A percentile compares a stretch with the other conserved stretches of the same genome.
These are phyloP conservation scores for Danio albolineatus DNA, from an alignment of 2,797 vertebrate species.

Conservation along the genomic window DNA sequence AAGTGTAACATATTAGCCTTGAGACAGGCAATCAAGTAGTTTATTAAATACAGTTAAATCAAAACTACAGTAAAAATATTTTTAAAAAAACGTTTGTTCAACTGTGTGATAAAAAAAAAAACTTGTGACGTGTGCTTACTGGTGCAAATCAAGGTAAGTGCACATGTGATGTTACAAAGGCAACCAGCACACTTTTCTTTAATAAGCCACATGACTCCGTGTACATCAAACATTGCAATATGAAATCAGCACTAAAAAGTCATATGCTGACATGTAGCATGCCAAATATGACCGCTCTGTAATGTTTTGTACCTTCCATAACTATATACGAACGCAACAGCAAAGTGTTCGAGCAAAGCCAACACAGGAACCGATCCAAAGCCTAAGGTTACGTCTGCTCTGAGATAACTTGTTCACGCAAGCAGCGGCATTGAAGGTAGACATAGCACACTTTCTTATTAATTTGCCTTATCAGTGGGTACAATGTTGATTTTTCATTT, in stretches of 20 bases:
- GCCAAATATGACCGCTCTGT: neutral
- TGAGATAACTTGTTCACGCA: conserved; percentile 31
- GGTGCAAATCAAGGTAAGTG: neutral
- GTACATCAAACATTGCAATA: neutral
- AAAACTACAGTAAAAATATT: no score
- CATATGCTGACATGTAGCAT: neutral
- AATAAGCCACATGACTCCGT: neutral
- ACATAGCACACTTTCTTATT: conserved; percentile 85
- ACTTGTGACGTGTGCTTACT: neutral
- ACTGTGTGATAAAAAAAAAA: neutral
- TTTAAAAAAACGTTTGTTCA: neutral
- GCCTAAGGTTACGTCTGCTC: conserved; percentile 56
- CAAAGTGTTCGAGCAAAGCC: conserved; percentile 16
- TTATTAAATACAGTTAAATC: no score
- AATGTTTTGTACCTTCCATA: conserved; percentile 8
- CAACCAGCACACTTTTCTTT: neutral
- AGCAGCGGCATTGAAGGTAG: conserved; percentile 78
- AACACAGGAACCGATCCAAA: conserved; percentile 46
- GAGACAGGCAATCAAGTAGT: neutral
- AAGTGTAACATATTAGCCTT: no score
- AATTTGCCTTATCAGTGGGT: conserved; percentile 82
- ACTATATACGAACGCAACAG: conserved; percentile 21
- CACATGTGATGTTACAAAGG: neutral
- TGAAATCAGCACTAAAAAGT: neutral
- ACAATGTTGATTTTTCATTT: conserved; percentile 88